A percentile compares a stretch with the other conserved stretches of the same genome.
Conservation (phyloP, 2,113 vertebrate species). For the Pyrgilauda ruficollis region DNA sequence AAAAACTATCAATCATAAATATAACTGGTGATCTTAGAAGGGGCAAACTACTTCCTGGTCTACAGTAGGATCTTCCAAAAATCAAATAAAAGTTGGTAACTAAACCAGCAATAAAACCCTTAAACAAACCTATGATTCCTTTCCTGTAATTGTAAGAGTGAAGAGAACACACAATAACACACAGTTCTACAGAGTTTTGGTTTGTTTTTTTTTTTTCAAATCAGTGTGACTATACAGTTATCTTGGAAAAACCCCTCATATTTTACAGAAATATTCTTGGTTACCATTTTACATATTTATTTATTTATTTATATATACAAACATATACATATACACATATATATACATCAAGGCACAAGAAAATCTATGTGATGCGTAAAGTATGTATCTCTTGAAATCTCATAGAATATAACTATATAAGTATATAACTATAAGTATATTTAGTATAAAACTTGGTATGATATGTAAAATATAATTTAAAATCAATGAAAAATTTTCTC, state of each 20-base stretch:
- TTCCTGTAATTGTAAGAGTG: neutral
- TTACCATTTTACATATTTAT: neutral
- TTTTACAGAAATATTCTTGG: neutral
- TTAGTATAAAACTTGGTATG: neutral
- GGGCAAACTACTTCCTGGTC: neutral
- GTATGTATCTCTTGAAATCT: neutral
- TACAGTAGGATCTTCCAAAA: neutral
- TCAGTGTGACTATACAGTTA: neutral
- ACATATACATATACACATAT: rapidly evolving
- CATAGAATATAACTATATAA: neutral
- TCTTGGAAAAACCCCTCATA: rapidly evolving
- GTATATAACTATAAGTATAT: no score
- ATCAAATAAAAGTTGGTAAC: neutral
- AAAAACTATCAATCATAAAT: neutral
- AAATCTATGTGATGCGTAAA: neutral
- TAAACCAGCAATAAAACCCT: neutral
- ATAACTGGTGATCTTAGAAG: neutral
- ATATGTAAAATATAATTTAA: neutral
- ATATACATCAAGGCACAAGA: neutral
- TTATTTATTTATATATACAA: no score
- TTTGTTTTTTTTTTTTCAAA: neutral
- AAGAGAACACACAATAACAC: neutral
- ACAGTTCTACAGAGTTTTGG: neutral
- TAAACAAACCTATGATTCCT: neutral
- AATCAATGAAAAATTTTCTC: neutral